phyloP scores from a whole-genome alignment of 2,797 vertebrate species.

The Neosilurus mollespiculum region DNA sequence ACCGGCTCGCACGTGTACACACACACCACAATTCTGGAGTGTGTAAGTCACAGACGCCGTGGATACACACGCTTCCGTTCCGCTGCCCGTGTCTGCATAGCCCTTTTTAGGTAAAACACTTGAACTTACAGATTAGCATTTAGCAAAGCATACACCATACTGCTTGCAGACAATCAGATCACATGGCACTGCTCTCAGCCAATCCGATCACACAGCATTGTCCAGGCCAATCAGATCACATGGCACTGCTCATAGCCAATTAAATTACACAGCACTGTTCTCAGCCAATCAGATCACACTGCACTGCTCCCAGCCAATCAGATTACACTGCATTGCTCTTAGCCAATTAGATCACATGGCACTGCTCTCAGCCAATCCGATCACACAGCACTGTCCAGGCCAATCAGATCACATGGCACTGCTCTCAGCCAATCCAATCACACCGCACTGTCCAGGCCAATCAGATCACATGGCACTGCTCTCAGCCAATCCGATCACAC shows the following conservation, averaged over 20 bases:
- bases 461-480: background rate
- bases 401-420: too few species aligned
- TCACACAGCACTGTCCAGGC: too few species aligned
- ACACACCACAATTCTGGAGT: slow-evolving; percentile 64
- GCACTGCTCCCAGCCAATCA: too few species aligned
- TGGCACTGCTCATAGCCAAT: too few species aligned
- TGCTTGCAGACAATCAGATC: background rate
- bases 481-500: too few species aligned
- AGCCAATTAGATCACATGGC: too few species aligned
- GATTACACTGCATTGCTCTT: too few species aligned
- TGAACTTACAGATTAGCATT: background rate
- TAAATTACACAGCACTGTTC: too few species aligned
- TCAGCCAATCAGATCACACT: too few species aligned
- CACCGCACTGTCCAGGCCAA: background rate
- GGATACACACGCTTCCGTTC: slow-evolving; percentile 89
- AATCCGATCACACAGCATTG: background rate
- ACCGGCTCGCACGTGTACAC: slow-evolving; percentile 78
- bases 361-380: too few species aligned
- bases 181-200: background rate
- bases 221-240: too few species aligned
- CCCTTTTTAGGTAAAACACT: slow-evolving; percentile 84
- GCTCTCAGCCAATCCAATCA: too few species aligned
- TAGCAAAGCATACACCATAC: background rate
- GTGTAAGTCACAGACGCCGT: slow-evolving; percentile 73
- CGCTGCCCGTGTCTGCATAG: slow-evolving; percentile 86